phyloP scores from a whole-genome alignment of 2,797 vertebrate species.

The Ispidina picta region DNA sequence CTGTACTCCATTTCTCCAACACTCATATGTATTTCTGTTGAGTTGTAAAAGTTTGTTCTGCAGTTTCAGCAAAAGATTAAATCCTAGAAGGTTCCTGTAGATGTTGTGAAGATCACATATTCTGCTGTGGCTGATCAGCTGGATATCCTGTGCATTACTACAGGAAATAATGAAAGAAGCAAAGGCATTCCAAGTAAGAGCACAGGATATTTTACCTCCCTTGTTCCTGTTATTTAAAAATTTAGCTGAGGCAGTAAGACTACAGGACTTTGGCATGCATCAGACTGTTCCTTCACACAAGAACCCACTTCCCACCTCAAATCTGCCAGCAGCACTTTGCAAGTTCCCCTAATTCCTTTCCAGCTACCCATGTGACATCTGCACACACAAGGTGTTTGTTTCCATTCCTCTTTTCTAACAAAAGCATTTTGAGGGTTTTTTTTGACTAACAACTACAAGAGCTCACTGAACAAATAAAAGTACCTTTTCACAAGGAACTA shows the following conservation, averaged over 20 bases:
- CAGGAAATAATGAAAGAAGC: slow-evolving; percentile 33
- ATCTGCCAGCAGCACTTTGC: neutral
- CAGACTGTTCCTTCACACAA: neutral
- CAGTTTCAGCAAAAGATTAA: neutral
- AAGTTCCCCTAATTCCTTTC: neutral
- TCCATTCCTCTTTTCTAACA: neutral
- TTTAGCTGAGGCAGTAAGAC: slow-evolving; percentile 24
- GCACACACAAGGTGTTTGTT: neutral
- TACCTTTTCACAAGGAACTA: slow-evolving; percentile 17
- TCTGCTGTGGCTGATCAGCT: slow-evolving; percentile 18
- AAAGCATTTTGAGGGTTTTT: neutral
- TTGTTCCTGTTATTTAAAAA: slow-evolving; percentile 54
- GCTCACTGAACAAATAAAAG: slow-evolving; percentile 31
- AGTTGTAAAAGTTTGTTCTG: neutral
- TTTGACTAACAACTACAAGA: neutral
- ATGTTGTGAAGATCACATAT: neutral
- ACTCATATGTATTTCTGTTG: neutral
- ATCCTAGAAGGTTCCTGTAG: slow-evolving; percentile 14
- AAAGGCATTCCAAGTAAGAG: slow-evolving; percentile 16
- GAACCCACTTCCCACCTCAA: neutral
- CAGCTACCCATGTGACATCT: neutral
- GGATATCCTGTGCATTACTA: slow-evolving; percentile 39
- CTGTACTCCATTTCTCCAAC: neutral
- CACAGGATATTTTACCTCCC: slow-evolving; percentile 21
- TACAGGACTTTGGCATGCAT: neutral